Base-by-base conservation (phyloP, 2,888 invertebrate genomes). In the Danaus chrysippus region DNA sequence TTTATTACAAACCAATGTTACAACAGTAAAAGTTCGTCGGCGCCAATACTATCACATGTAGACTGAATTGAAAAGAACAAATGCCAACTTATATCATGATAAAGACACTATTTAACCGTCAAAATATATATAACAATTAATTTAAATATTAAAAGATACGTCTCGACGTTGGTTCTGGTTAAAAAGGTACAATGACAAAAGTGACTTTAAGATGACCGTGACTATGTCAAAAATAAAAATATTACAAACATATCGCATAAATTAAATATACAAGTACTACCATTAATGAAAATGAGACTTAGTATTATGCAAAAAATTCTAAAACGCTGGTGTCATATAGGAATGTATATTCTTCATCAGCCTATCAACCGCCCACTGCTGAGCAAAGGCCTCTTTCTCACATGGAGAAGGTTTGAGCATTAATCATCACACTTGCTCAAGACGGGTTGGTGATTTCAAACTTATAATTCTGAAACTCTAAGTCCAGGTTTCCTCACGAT, bases 1-100 rank as follows among this genome's bases (percentile, higher is more conserved):
- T 84, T 84, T 84, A 82, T 84, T 81, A 76, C 81, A 81, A 84
- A 85, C 82, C 83, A 83, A 84, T 84, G 81, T 73, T 76, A 78
- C 79, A 76, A 76, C 76, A 81, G 76, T 78, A 83, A n/a, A 82
- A 78, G 80, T 74, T 76, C 73, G 79, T 77, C 75, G 68, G 59
- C 60, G 57, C 62, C 62, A 63, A 64, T 63, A 58, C 62, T 62
- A 63, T 68, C 54, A 56, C 62, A 59, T 59, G 61, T 23, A 23
- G 12, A 43, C 42, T 34, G 9, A 12, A 23, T 53, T 12, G 44
- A 62, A 49, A 58, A 62, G 58, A 58, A 55, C 54, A 56, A 61
- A 56, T 56, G 23, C 23, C 23, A 34, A 34, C 23, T 34, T 6
- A 34, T 34, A 66, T 67, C 60, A 65, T 57, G 60, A 68, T 67